Evolutionary conservation across 2,113 vertebrate genomes (phyloP), one percentile per base, ranked within the genome.

Genomic region (Cavia porcellus): DNA sequence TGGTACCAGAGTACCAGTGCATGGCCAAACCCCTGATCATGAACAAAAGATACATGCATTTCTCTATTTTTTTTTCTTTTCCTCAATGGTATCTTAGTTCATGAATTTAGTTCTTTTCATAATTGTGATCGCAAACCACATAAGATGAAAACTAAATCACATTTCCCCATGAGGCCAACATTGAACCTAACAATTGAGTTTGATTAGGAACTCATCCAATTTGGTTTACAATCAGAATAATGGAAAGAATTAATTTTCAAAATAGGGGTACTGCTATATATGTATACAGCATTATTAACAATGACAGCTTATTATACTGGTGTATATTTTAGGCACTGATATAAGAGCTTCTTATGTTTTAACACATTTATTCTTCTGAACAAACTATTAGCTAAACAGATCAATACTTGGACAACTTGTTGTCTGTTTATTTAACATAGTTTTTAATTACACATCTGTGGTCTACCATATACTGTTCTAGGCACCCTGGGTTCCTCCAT

Each of bases 221-320:
- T 47, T 13, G 13, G 24, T 77, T 45, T 77, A 12, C 45, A 28
- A 77, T 13, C 25, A 47, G 24, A 77, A 77, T 30, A 14, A 47
- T 47, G 45, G 24, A 47, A 47, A 77, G 66, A 47, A 77, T 30
- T 28, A 77, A 47, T 47, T 17, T 47, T 8, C 12, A 8, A 13
- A 77, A 28, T 6, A 2, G 5, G 30, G 25, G 24, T 24, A 42
- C 19, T 8, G 42, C 6, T 72, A 20, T 20, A 24, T 24, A 72
- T 20, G 1, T 11, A 8, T 15, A 0, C 7, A 3, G 0, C 8
- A 47, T 0, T n/a, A 38, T 8, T 3, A 1, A 32, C 1, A 25
- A 42, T 17, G 82, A 17, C 19, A 50, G 8, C 57, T 70, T 45
- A 3, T 42, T 11, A 3, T 15, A 42, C 30, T 32, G 45, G 66